Base-by-base conservation (phyloP, 1,140 invertebrate genomes). In the Archivesica marissinica region DNA sequence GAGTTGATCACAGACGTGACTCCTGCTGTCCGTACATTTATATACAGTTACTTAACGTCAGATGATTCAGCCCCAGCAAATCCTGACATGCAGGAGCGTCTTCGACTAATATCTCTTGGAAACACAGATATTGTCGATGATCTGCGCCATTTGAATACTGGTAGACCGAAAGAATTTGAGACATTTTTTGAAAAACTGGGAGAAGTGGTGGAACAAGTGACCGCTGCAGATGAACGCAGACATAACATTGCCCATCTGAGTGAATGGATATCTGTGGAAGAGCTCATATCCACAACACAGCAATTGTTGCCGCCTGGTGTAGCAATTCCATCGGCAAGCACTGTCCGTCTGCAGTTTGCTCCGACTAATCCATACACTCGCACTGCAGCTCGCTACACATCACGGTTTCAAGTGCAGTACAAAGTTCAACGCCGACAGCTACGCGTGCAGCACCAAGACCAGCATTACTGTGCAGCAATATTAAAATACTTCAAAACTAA, bases 291-390 rank as follows among this genome's bases (percentile, higher is more conserved):
- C 9, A 0, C 78, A 74, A 54, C 85, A 41, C 38, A 50, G 33
- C 64, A 80, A 39, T 23, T 25, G 54, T 86, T 76, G 54, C 70
- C 59, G 41, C 33, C 79, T 30, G 64, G 54, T 1, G 66, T 56
- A 15, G 30, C n/a, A 9, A 47, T 89, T 41, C 80, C 88, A 20
- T 84, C 64, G 11, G 81, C 76, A 68, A 85, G 75, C 38, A 38
- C 88, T 17, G 86, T 89, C 9, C n/a, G 88, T 44, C 66, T 89
- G 6, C 88, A 89, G 66, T 88, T 89, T 78, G 61, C 74, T 15
- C 88, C 88, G 0, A 74, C 77, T 9, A 89, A 87, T 35, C 88
- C 86, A 20, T 87, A 84, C 50, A 20, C 74, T 6, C 23, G 81
- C 2, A 72, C 30, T 15, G 15, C 66, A 66, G 80, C 88, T 41